These are phyloP conservation scores for Drosophila oshimai DNA, from an alignment of 1,140 invertebrate genomes.

Conservation along the genomic window DNA sequence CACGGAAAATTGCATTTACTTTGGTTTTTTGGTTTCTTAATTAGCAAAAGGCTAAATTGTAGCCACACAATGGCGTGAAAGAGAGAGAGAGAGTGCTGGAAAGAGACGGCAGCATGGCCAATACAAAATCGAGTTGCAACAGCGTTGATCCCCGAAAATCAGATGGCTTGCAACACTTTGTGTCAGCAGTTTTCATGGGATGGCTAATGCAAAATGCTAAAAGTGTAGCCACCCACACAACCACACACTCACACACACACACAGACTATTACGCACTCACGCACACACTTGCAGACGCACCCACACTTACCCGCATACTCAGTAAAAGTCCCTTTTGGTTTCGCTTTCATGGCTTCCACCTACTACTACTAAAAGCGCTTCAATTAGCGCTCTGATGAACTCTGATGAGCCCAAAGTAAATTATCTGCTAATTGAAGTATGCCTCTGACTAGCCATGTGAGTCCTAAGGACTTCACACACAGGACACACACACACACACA, in stretches of 20 bases:
- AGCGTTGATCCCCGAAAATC: conserved; percentile 40
- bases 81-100: neutral
- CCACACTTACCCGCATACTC: conserved; percentile 17
- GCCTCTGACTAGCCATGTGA: conserved; percentile 18
- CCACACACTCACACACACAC: neutral
- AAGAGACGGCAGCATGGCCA: neutral
- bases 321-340: conserved; percentile 1
- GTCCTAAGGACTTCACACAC: too few relatives aligned
- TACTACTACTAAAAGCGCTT: conserved; percentile 68
- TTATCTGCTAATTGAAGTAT: conserved; percentile 78
- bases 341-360: conserved; percentile 62
- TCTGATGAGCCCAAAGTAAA: conserved; percentile 73
- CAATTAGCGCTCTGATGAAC: conserved; percentile 75
- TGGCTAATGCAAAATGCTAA: neutral
- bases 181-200: conserved; percentile 23
- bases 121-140: conserved; percentile 12
- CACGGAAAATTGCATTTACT: conserved; percentile 71
- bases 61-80: neutral
- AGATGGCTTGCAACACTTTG: conserved; percentile 44
- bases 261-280: neutral
- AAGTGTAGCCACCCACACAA: neutral
- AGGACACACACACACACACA: too few relatives aligned
- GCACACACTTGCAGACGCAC: neutral
- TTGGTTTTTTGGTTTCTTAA: conserved; percentile 62
- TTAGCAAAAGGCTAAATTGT: conserved; percentile 60